Evolutionary conservation across 2,797 vertebrate species (phyloP).

Genomic region (Merluccius polli): DNA sequence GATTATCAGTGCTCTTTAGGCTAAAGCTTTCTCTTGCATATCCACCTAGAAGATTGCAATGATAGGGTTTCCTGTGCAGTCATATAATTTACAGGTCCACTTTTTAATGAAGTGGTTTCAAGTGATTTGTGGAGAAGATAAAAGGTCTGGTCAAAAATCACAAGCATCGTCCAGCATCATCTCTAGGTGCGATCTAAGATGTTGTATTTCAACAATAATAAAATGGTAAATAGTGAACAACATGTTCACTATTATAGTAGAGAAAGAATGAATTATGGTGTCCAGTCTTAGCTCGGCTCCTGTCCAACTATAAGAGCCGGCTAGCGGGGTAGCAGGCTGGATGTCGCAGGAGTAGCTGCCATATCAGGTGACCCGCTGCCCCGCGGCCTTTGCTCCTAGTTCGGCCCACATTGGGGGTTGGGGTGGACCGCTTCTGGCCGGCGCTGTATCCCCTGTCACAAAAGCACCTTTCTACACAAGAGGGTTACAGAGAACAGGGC

Average conservation of each 20-base stretch:
- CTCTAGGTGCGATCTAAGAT: background rate
- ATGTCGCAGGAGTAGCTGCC: slow-evolving; percentile 66
- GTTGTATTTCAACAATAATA: background rate
- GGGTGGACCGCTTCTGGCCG: slow-evolving; percentile 57
- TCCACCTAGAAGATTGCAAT: slow-evolving; percentile 59
- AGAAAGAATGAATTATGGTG: slow-evolving; percentile 31
- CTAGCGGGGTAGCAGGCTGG: slow-evolving; percentile 40
- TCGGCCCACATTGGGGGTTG: slow-evolving; percentile 53
- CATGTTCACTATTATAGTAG: slow-evolving; percentile 14
- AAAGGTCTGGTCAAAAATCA: background rate
- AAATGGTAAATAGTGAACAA: background rate
- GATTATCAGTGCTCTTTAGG: slow-evolving; percentile 64
- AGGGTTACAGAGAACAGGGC: slow-evolving; percentile 69
- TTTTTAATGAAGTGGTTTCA: slow-evolving; percentile 18
- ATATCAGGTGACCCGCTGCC: slow-evolving; percentile 74
- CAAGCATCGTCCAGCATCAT: too few species aligned
- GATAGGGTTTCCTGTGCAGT: slow-evolving; percentile 47
- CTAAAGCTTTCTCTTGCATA: slow-evolving; percentile 68
- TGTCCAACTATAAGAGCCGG: slow-evolving; percentile 53
- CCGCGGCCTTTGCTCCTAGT: slow-evolving; percentile 63
- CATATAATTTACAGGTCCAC: slow-evolving; percentile 23
- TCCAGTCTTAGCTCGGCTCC: slow-evolving; percentile 57
- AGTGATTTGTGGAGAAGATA: slow-evolving; percentile 7
- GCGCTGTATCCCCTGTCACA: slow-evolving; percentile 76
- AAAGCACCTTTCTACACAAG: slow-evolving; percentile 77